Conservation (phyloP, 2,797 vertebrate genomes). For the Stomatorhinus walkeri region DNA sequence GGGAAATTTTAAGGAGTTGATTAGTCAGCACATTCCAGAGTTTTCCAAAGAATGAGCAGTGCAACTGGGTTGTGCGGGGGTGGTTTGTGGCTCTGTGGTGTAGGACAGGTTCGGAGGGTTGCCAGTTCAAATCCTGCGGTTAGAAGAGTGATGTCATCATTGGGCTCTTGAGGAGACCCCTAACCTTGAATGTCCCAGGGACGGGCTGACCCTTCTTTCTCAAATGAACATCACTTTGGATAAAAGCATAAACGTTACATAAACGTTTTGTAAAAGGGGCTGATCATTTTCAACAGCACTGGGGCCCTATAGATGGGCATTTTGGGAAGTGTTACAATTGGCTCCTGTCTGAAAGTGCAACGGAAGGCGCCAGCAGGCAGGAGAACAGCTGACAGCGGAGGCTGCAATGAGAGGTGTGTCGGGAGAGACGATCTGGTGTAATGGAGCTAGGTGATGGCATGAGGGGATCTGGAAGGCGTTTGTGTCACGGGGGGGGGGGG, state of each 20-base stretch:
- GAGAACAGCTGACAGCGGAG: neutral
- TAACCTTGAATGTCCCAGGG: neutral
- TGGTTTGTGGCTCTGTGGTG: neutral
- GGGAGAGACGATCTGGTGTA: neutral
- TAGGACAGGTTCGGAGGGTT: neutral
- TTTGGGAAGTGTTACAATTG: neutral
- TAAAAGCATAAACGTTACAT: neutral
- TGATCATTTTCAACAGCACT: neutral
- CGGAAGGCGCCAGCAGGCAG: neutral
- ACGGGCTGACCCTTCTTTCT: neutral
- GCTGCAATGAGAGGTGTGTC: neutral
- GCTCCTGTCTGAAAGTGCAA: neutral
- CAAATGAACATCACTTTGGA: neutral
- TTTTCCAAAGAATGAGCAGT: neutral
- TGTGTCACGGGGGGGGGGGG: neutral
- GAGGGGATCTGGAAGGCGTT: neutral
- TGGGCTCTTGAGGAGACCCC: neutral
- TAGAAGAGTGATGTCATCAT: neutral
- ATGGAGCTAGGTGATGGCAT: neutral
- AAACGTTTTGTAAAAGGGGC: neutral
- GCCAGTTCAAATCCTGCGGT: neutral
- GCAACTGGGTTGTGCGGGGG: neutral
- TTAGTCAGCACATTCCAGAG: neutral
- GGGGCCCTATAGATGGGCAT: neutral
- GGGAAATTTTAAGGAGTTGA: neutral